Evolutionary conservation across 1,140 invertebrate genomes (phyloP), one percentile per base, ranked within the genome.

Genomic region (Bombus terrestris): DNA sequence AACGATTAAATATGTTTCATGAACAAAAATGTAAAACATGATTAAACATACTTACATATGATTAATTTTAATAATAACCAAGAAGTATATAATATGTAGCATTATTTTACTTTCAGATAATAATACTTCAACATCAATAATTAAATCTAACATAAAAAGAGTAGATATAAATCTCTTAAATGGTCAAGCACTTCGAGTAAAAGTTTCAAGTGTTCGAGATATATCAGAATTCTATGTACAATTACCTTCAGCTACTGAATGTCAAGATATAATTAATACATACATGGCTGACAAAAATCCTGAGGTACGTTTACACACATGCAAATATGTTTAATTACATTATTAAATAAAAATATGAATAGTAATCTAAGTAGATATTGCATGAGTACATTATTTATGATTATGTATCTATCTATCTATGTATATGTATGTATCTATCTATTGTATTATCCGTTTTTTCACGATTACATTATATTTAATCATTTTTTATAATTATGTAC

Each of bases 201-300:
- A 92, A 78, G 89, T 95, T 41, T 93, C 93, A 32, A 93, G 88
- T 86, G 92, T 95, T 28, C 90, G 92, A 78, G 87, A 83, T n/a
- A 84, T 92, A 37, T 81, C 76, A 12, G 94, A 94, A 71, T 96
- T 96, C 87, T 92, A 94, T 78, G 82, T 96, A 74, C 93, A 95
- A 64, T 89, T 96, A 47, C 89, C 92, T n/a, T 92, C 93, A 35
- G 94, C 92, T 9, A 72, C 86, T 47, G 78, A 86, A 37, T 93
- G 90, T 84, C 87, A 94, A 68, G 73, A 90, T 39, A 77, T 78
- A 25, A 86, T 95, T 10, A 80, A 92, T 41, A 79, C 72, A 22
- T 95, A 89, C 43, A 94, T 95, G 93, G 47, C 87, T 59, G 47
- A 89, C 4, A 91, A 90, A 71, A 72, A 94, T 91, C 66, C 83